Evolutionary conservation across 2,113 vertebrate genomes (phyloP).

Genomic region (Aptenodytes forsteri): DNA sequence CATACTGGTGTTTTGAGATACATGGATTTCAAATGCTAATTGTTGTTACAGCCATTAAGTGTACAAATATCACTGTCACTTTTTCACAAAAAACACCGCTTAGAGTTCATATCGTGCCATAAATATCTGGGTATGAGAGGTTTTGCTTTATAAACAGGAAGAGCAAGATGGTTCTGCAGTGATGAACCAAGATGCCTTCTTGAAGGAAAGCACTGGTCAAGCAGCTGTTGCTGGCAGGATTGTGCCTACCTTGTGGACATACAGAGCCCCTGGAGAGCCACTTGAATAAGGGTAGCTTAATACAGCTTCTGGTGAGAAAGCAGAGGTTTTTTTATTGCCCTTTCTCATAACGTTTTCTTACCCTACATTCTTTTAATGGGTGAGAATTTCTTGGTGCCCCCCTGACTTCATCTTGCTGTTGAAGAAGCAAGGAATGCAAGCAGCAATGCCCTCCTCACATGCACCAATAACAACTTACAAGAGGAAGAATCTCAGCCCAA

Average conservation of each 20-base stretch:
- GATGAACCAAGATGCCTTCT: background rate
- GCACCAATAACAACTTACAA: background rate
- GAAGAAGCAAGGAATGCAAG: background rate
- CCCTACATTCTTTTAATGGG: background rate
- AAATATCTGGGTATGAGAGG: background rate
- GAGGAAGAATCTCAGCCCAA: background rate
- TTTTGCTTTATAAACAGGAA: background rate
- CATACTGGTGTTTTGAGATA: background rate
- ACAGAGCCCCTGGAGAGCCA: background rate
- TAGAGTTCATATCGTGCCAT: background rate
- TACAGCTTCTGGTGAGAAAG: background rate
- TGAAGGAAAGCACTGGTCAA: background rate
- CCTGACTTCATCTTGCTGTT: background rate
- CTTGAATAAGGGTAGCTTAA: background rate
- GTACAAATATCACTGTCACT: background rate
- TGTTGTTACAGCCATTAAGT: background rate
- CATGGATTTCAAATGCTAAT: background rate
- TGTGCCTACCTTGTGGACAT: background rate
- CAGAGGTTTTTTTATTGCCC: background rate
- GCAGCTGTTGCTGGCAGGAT: background rate
- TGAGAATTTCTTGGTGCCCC: background rate
- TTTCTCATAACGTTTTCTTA: background rate
- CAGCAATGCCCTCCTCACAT: background rate
- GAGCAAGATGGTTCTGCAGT: background rate
- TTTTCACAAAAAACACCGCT: background rate